These are phyloP conservation scores for Lagodon rhomboides DNA, from an alignment of 2,797 vertebrate genomes.

Conservation along the genomic window DNA sequence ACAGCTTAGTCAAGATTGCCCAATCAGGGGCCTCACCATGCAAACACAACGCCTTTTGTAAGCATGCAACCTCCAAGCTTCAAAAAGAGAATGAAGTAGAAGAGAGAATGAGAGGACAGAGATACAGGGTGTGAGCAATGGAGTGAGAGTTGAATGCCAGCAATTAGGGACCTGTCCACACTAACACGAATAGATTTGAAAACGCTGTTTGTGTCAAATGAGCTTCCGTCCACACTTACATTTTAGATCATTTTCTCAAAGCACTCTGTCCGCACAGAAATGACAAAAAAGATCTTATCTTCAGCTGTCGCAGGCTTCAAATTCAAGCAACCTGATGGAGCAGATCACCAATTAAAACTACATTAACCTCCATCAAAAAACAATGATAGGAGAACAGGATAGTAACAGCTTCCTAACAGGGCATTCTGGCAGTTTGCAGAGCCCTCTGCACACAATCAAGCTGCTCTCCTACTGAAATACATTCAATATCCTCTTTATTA, in stretches of 20 bases:
- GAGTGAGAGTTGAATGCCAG: slow-evolving; percentile 65
- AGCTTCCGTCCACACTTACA: slow-evolving; percentile 25
- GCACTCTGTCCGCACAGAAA: background rate
- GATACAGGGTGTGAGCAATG: slow-evolving; percentile 63
- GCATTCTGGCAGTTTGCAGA: slow-evolving; percentile 26
- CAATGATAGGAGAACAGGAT: background rate
- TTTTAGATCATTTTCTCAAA: slow-evolving; percentile 40
- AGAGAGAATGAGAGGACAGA: slow-evolving; percentile 69
- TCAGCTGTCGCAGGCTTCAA: background rate
- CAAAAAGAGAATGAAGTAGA: slow-evolving; percentile 76
- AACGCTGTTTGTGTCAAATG: slow-evolving; percentile 52
- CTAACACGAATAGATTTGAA: slow-evolving; percentile 47
- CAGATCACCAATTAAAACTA: slow-evolving; percentile 8
- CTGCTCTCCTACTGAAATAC: slow-evolving; percentile 37
- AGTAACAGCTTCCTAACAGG: slow-evolving; percentile 14
- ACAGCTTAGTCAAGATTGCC: slow-evolving; percentile 85
- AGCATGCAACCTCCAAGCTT: slow-evolving; percentile 73
- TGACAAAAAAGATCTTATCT: slow-evolving; percentile 11
- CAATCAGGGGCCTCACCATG: slow-evolving; percentile 85
- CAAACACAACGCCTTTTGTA: slow-evolving; percentile 88
- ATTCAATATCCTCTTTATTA: slow-evolving; percentile 73
- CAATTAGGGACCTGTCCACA: slow-evolving; percentile 76
- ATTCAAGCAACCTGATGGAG: background rate
- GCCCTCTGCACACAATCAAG: slow-evolving; percentile 36
- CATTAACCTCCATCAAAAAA: slow-evolving; percentile 18